phyloP scores from a whole-genome alignment of 2,888 invertebrate species.

The Diarsia brunnea region DNA sequence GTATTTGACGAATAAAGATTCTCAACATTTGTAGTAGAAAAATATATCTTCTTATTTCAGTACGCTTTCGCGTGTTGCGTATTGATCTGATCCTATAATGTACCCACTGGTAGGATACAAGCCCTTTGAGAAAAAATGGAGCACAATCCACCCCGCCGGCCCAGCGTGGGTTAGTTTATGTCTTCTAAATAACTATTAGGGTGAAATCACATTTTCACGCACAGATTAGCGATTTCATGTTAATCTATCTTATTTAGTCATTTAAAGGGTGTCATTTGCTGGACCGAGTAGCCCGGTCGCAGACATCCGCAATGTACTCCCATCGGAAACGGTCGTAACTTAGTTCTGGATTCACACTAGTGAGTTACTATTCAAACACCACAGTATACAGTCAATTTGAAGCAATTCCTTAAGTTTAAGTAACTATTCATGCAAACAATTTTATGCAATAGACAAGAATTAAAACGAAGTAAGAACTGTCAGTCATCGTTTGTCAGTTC shows the following conservation, averaged over 20 bases:
- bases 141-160: neutral
- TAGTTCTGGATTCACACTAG: neutral
- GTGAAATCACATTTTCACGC: neutral
- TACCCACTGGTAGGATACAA: neutral
- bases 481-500: too few relatives aligned
- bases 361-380: neutral
- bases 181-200: neutral
- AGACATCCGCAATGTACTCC: neutral
- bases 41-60: neutral
- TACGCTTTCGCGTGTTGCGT: neutral
- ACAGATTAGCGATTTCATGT: neutral
- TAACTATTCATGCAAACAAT: too few relatives aligned
- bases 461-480: too few relatives aligned
- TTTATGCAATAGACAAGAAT: too few relatives aligned
- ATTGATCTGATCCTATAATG: neutral
- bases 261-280: neutral
- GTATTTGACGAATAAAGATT: neutral
- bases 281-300: neutral
- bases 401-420: too few relatives aligned
- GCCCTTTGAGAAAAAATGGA: neutral
- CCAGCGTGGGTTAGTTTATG: slow-evolving; percentile 1
- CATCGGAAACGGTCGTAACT: neutral
- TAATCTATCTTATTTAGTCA: neutral
- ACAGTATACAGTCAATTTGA: too few relatives aligned
- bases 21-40: neutral